Evolutionary conservation across 2,888 invertebrate genomes (phyloP), one percentile per base, ranked within the genome.

Genomic region (Zhengitettix transpicula): DNA sequence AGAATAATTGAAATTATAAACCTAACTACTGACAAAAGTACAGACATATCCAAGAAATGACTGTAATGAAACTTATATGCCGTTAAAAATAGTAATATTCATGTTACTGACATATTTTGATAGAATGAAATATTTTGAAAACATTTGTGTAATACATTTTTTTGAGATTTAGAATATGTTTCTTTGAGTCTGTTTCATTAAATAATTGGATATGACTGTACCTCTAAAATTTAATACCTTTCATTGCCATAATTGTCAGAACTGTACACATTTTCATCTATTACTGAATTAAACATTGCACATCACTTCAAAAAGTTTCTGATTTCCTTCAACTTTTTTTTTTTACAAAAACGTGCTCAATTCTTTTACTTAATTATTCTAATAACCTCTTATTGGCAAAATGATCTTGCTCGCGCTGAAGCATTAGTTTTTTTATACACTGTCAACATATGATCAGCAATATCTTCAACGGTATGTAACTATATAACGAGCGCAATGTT

Each of bases 21-120:
- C 16, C 42, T 12, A 17, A 52, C 53, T 60, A 60, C 41, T 16
- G 17, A 14, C 56, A 52, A 17, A 57, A 57, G 62, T 61, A 61
- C 61, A 59, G 59, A 56, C 59, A 59, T 55, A 52, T 59, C 54
- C 61, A 57, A 12, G 41, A 44, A 41, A 28, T 28, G 28, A 5
- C 28, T 28, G 28, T 28, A 28, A 28, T 28, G 28, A 28, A 28
- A 28, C 28, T 28, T 28, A 5, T 28, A 28, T 28, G 28, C 28
- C 28, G 7, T 28, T 28, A 2, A 28, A 28, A 28, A 28, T 28
- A 28, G 28, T 28, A 28, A 28, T 28, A 53, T 11, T 15, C 53
- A n/a, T n/a, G n/a, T n/a, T 16, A 17, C 53, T 53, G 16, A 16
- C 16, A 28, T 16, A 17, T 16, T 53, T 28, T 53, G 53, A 53